Conservation (phyloP, 2,113 vertebrate species). For the Petaurus breviceps region DNA sequence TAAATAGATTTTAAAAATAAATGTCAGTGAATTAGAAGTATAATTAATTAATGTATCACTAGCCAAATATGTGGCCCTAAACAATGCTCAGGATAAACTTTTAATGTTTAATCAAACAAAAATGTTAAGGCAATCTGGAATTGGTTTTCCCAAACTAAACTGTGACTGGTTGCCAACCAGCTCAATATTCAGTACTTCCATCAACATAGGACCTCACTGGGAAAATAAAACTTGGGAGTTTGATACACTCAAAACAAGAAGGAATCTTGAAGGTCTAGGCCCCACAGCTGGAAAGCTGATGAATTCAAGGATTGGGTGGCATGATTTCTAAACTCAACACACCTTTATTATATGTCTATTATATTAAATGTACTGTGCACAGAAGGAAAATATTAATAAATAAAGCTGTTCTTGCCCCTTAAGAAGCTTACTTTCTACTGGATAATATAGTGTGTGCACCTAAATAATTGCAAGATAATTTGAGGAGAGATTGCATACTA, state of each 20-base stretch:
- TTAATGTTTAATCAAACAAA: conserved; percentile 67
- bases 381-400: not conserved
- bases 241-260: not conserved
- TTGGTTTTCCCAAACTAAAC: conserved; percentile 32
- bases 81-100: conserved; percentile 70
- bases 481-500: not conserved
- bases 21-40: too few relatives aligned
- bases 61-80: conserved; percentile 69
- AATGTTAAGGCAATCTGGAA: conserved; percentile 66
- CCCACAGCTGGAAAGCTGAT: not conserved
- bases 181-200: not conserved
- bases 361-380: not conserved
- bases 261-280: not conserved
- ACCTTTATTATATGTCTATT: not conserved
- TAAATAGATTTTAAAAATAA: too few relatives aligned
- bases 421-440: not conserved
- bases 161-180: conserved; percentile 7
- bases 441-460: not conserved
- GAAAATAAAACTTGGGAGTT: not conserved
- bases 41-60: conserved; percentile 73
- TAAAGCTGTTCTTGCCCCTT: not conserved
- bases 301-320: not conserved
- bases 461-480: not conserved
- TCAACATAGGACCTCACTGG: not conserved
- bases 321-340: not conserved